Conservation (phyloP, 2,797 vertebrate species). For the Oryzias sinensis region DNA sequence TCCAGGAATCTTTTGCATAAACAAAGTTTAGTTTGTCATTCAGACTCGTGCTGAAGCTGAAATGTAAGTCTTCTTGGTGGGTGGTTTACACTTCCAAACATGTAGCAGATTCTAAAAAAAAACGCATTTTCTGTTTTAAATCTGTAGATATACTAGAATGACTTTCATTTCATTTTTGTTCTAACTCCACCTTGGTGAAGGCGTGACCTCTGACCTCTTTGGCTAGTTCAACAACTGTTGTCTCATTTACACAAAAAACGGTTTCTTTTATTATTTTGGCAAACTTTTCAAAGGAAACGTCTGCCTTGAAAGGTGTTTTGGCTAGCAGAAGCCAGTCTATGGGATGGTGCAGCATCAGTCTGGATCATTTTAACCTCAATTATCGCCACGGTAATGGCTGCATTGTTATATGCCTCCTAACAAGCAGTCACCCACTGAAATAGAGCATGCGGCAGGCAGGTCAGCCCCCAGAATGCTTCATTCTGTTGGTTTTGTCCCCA, state of each 20-base stretch:
- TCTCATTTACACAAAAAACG: conserved; percentile 14
- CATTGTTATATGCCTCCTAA: conserved; percentile 84
- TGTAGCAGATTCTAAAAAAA: no score
- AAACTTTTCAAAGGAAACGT: conserved; percentile 7
- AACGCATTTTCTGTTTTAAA: no score
- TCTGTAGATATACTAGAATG: no score
- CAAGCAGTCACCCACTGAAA: conserved; percentile 80
- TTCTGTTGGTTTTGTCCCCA: conserved; percentile 85
- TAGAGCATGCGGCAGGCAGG: conserved; percentile 80
- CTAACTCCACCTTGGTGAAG: conserved; percentile 13
- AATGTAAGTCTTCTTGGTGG: no score
- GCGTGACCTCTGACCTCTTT: conserved; percentile 8
- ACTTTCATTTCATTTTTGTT: not conserved
- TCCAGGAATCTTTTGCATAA: no score
- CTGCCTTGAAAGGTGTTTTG: conserved; percentile 24
- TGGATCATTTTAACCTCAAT: conserved; percentile 82
- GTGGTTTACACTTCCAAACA: no score
- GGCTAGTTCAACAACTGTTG: conserved; percentile 33
- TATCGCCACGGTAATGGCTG: conserved; percentile 81
- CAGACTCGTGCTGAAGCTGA: no score
- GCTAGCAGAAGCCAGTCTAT: conserved; percentile 18
- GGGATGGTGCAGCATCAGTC: conserved; percentile 63
- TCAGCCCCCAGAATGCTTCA: conserved; percentile 83
- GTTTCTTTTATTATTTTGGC: not conserved
- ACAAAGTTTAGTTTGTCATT: no score